Percentiles rank a stretch among this genome's conserved stretches.
Evolutionary conservation across 2,888 invertebrate genomes (phyloP).

Genomic region (Xylota sylvarum): DNA sequence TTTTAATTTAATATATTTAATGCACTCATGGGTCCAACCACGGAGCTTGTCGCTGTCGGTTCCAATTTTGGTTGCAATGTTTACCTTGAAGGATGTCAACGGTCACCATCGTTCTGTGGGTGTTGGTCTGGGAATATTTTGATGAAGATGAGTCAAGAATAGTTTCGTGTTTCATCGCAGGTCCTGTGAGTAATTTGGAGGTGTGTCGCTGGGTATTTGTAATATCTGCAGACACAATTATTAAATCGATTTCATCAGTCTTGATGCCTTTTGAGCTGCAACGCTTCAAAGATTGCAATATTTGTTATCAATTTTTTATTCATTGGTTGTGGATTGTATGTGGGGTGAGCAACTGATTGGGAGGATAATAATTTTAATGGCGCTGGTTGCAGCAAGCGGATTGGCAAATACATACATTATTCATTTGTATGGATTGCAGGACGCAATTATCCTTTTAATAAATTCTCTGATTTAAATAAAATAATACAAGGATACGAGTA

Average conservation of each 20-base stretch:
- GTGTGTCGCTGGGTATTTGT: no score
- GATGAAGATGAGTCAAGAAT: not conserved
- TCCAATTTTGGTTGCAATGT: conserved; percentile 24
- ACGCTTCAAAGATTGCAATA: not conserved
- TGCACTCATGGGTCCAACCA: conserved; percentile 48
- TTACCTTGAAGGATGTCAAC: conserved; percentile 10
- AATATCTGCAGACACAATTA: not conserved
- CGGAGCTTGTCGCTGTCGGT: conserved; percentile 36
- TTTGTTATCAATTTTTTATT: not conserved
- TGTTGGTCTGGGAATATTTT: not conserved
- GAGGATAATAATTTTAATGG: not conserved
- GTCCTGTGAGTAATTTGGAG: not conserved
- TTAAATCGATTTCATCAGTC: not conserved
- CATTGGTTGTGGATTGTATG: not conserved
- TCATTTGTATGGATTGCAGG: not conserved
- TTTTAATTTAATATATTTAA: conserved; percentile 61
- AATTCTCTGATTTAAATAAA: not conserved
- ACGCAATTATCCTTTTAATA: not conserved
- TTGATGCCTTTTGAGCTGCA: no score
- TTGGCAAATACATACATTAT: not conserved
- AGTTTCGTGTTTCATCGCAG: not conserved
- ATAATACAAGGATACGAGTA: not conserved
- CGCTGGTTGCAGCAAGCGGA: not conserved
- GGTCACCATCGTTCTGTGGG: no score
- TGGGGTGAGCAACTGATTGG: not conserved